A percentile compares a stretch with the other conserved stretches of the same genome.
phyloP scores from a whole-genome alignment of 2,797 vertebrate genomes.

The Gobionotothen gibberifrons region DNA sequence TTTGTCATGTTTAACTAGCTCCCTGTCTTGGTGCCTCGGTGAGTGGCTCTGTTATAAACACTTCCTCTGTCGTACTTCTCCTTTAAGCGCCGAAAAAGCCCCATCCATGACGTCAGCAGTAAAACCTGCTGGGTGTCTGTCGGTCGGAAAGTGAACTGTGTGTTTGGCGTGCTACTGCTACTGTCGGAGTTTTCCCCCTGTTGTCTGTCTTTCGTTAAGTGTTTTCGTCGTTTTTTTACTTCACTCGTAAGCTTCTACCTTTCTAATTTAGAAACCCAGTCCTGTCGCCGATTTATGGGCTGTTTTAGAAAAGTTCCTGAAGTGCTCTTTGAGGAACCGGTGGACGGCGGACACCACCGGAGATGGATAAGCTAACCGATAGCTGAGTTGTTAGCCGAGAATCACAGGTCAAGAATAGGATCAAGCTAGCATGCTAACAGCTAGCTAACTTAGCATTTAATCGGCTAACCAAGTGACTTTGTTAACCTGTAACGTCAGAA shows the following conservation, averaged over 20 bases:
- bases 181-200: constrained; percentile 51
- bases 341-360: constrained; percentile 65
- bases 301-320: constrained; percentile 63
- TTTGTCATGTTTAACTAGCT: not conserved
- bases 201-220: constrained; percentile 38
- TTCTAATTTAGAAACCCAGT: not conserved
- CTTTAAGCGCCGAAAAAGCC: constrained; percentile 67
- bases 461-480: constrained; percentile 56
- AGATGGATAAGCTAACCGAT: constrained; percentile 84
- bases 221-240: constrained; percentile 42
- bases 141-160: constrained; percentile 75
- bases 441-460: constrained; percentile 56
- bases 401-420: constrained; percentile 72
- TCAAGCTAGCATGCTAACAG: constrained; percentile 74
- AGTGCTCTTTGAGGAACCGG: constrained; percentile 71
- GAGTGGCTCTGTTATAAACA: not conserved
- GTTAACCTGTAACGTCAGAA: constrained; percentile 40
- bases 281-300: constrained; percentile 24
- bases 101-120: constrained; percentile 79
- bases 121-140: constrained; percentile 69
- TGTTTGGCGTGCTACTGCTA: constrained; percentile 58
- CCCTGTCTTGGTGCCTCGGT: too few species aligned
- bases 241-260: not conserved
- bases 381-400: constrained; percentile 78
- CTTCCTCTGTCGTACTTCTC: constrained; percentile 52